A percentile compares a stretch with the other conserved stretches of the same genome.
Conservation (phyloP, 2,888 invertebrate species). For the Anoplius nigerrimus region DNA sequence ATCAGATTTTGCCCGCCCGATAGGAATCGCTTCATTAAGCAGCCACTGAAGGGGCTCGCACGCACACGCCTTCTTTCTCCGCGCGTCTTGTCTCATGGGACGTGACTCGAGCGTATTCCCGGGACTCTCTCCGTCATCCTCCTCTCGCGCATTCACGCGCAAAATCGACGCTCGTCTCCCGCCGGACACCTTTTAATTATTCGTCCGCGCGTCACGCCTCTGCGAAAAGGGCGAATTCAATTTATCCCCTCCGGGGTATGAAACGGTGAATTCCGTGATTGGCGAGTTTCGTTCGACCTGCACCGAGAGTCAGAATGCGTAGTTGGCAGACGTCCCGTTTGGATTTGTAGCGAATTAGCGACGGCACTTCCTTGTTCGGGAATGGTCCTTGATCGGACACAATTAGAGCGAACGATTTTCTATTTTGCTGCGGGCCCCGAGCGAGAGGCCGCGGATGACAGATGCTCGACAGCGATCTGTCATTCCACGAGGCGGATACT, state of each 20-base stretch:
- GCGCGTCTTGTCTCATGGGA: constrained; percentile 22
- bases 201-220: no score
- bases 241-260: no score
- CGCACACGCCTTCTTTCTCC: constrained; percentile 21
- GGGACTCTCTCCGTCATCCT: neutral
- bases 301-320: neutral
- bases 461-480: no score
- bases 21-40: constrained; percentile 68
- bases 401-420: constrained; percentile 1
- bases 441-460: neutral
- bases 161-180: neutral
- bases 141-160: neutral
- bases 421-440: neutral
- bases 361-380: constrained; percentile 13
- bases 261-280: no score
- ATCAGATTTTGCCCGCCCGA: constrained; percentile 65
- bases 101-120: no score
- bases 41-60: constrained; percentile 5
- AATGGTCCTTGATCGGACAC: constrained; percentile 13
- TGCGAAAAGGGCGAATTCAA: no score
- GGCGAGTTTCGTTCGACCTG: no score
- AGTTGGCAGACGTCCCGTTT: neutral
- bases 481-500: neutral
- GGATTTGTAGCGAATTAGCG: constrained; percentile 13
- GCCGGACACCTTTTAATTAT: constrained; percentile 14